phyloP scores from a whole-genome alignment of 2,797 vertebrate genomes.

The Peromyscus melanophrys region DNA sequence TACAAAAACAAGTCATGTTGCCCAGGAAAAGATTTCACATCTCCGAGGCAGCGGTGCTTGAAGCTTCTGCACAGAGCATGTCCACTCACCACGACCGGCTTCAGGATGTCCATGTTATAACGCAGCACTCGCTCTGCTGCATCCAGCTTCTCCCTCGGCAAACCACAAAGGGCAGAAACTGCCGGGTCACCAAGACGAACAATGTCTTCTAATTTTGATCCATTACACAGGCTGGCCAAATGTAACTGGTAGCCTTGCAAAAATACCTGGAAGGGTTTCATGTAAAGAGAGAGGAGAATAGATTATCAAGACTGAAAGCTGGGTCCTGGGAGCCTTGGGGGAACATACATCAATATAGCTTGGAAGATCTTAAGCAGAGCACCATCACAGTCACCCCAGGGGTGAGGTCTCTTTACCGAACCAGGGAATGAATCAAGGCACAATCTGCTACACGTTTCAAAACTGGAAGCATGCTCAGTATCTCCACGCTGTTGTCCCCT shows the following conservation, averaged over 20 bases:
- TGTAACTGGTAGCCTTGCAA: conserved; percentile 93
- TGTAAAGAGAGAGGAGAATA: conserved; percentile 3
- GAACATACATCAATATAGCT: neutral
- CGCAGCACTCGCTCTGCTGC: conserved; percentile 90
- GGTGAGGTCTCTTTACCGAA: neutral
- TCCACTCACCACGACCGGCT: conserved; percentile 93
- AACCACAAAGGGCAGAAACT: conserved; percentile 87
- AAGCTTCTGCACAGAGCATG: neutral
- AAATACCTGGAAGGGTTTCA: conserved; percentile 90
- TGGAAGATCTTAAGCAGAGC: neutral
- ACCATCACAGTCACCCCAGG: neutral
- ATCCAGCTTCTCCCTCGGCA: conserved; percentile 89
- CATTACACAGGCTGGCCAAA: conserved; percentile 93
- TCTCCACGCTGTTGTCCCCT: neutral
- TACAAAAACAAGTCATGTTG: conserved; percentile 63
- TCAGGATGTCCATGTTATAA: conserved; percentile 94
- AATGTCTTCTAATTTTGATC: conserved; percentile 88
- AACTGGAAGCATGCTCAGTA: neutral
- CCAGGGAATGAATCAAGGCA: neutral
- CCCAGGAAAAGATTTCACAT: conserved; percentile 52
- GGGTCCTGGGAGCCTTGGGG: neutral
- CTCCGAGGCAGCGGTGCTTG: neutral
- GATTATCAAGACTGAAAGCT: conserved; percentile 1
- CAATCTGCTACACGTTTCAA: neutral
- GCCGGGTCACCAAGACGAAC: conserved; percentile 90